Evolutionary conservation across 2,113 vertebrate genomes (phyloP).

Genomic region (Oxyura jamaicensis): DNA sequence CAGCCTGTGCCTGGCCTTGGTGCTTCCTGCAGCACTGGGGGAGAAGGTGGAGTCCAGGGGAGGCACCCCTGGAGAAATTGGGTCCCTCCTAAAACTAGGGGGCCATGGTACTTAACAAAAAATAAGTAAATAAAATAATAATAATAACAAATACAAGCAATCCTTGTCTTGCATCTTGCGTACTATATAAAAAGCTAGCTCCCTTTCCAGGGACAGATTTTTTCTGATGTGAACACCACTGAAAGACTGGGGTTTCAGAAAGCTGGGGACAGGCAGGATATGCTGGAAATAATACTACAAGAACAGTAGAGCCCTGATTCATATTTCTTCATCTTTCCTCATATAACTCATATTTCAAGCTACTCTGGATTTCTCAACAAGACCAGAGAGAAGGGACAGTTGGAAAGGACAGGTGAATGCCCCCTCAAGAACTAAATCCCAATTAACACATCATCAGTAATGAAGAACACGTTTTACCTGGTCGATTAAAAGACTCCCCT

Average conservation of each 20-base stretch:
- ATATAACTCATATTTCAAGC: neutral
- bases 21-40: neutral
- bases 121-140: neutral
- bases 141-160: neutral
- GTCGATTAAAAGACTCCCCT: slow-evolving; percentile 65
- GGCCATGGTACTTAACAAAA: neutral
- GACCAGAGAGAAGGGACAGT: neutral
- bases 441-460: slow-evolving; percentile 64
- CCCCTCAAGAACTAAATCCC: slow-evolving; percentile 50
- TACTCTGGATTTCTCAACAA: neutral
- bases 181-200: neutral
- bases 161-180: neutral
- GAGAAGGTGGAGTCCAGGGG: neutral
- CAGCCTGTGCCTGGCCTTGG: neutral
- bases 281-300: neutral
- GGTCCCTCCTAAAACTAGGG: neutral
- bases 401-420: neutral
- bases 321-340: neutral
- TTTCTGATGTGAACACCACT: neutral
- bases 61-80: neutral
- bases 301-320: neutral
- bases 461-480: slow-evolving; percentile 29
- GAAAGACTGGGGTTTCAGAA: neutral
- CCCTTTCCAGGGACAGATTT: neutral
- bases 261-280: neutral